Evolutionary conservation across 2,797 vertebrate genomes (phyloP), one percentile per base, ranked within the genome.

Genomic region (Tenualosa ilisha): DNA sequence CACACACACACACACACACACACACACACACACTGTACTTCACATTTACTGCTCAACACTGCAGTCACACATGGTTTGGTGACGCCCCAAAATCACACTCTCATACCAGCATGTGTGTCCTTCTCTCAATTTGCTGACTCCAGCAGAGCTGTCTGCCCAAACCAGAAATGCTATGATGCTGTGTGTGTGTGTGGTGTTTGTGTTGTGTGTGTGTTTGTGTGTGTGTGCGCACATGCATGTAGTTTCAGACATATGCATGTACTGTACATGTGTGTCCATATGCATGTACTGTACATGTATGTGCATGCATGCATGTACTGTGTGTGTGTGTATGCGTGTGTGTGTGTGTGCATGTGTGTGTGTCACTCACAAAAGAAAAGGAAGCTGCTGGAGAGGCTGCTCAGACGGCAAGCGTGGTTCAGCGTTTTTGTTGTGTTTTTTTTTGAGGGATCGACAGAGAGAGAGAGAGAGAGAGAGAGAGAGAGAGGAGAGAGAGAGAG

Each of bases 161-260:
- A 53, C 51, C 51, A 53, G 0, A 13, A 13, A 53, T 53, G 51
- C 51, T 3, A 13, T 1, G 13, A 53, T 15, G 51, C 51, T 24
- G 26, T 37, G 24, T 53, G 51, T 51, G 7, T 59, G 56, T 59
- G 56, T 59, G 31, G 56, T 59, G 56, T 59, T 0, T 59, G 56
- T 59, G 56, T 63, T 63, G 59, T 63, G 59, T 63, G 59, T 63
- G 59, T 63, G 59, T 63, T n/a, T 63, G 59, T 63, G 59, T 63
- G 22, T 63, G 51, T 15, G 13, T 3, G 13, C 13, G 13, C 13
- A 15, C 13, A 15, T 53, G 13, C 13, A 17, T n/a, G 56, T 22
- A 5, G 6, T 63, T 22, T 7, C 20, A n/a, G 61, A n/a, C 22
- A 3, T 53, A 31, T 75, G 40, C 15, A 75, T 75, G 68, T 75